Conservation (phyloP, 1,140 invertebrate species). For the Aplysia californica region DNA sequence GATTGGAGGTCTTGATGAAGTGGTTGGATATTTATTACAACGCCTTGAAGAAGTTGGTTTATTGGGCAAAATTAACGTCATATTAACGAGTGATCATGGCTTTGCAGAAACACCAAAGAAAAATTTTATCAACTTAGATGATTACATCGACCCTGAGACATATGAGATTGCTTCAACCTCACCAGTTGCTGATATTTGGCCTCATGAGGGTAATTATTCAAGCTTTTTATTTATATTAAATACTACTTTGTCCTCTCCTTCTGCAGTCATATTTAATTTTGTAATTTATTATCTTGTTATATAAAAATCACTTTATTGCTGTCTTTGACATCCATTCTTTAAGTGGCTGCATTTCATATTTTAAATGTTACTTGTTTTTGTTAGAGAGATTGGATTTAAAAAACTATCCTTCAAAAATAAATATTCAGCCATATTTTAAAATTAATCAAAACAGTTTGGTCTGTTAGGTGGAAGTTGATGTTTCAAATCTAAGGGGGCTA, state of each 20-base stretch:
- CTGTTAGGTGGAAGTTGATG: too few species aligned
- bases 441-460: too few species aligned
- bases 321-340: too few species aligned
- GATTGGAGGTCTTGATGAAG: slow-evolving; percentile 42
- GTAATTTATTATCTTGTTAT: background rate
- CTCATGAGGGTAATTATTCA: slow-evolving; percentile 43
- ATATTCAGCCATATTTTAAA: too few species aligned
- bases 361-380: background rate
- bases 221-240: background rate
- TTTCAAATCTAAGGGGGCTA: too few species aligned
- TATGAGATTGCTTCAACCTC: slow-evolving; percentile 64
- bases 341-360: background rate
- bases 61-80: slow-evolving; percentile 73
- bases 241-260: background rate
- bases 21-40: slow-evolving; percentile 58
- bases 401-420: too few species aligned
- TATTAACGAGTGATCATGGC: slow-evolving; percentile 82
- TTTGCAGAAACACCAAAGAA: slow-evolving; percentile 72
- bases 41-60: slow-evolving; percentile 61
- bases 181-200: slow-evolving; percentile 49
- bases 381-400: background rate
- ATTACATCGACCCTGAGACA: slow-evolving; percentile 70
- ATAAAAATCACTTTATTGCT: background rate
- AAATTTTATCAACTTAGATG: slow-evolving; percentile 73
- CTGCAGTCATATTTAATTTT: background rate